A percentile compares a stretch with the other conserved stretches of the same genome.
These are phyloP conservation scores for Beroe forskalii DNA, from an alignment of 37 sponge, comb jelly and placozoan species.

Conservation along the genomic window DNA sequence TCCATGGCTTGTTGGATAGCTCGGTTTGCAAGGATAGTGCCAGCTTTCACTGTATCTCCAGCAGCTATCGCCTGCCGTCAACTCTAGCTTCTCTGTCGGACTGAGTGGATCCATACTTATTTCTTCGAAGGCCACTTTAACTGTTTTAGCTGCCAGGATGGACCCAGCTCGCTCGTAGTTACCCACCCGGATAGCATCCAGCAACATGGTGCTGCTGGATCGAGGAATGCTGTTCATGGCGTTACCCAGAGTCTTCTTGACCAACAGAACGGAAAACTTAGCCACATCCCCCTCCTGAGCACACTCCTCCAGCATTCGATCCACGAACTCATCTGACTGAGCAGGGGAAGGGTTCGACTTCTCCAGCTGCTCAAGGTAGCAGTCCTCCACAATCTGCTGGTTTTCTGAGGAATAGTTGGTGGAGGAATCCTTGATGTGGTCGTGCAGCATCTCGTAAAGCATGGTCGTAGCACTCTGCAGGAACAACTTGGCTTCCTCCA, in stretches of 20 bases:
- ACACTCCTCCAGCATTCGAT: not conserved
- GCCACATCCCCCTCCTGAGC: constrained; percentile 11
- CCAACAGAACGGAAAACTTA: constrained; percentile 49
- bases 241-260: constrained; percentile 18
- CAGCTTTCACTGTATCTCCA: constrained; percentile 21
- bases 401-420: not conserved
- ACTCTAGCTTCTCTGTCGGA: not conserved
- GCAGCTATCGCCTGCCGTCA: not conserved
- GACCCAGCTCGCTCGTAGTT: constrained; percentile 44
- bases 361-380: constrained; percentile 34
- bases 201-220: constrained; percentile 4
- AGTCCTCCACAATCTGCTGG: not conserved
- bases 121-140: constrained; percentile 6
- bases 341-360: not conserved
- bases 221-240: not conserved
- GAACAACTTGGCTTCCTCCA: constrained; percentile 49
- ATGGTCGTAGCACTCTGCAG: constrained; percentile 19
- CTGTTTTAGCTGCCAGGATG: not conserved
- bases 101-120: not conserved
- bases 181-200: not conserved
- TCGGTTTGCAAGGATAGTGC: constrained; percentile 21
- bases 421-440: not conserved
- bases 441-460: constrained; percentile 9
- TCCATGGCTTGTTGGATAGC: constrained; percentile 61
- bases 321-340: not conserved